These are phyloP conservation scores for Xiphorhynchus erythropygius DNA, from an alignment of 2,797 vertebrate species.

Conservation along the genomic window DNA sequence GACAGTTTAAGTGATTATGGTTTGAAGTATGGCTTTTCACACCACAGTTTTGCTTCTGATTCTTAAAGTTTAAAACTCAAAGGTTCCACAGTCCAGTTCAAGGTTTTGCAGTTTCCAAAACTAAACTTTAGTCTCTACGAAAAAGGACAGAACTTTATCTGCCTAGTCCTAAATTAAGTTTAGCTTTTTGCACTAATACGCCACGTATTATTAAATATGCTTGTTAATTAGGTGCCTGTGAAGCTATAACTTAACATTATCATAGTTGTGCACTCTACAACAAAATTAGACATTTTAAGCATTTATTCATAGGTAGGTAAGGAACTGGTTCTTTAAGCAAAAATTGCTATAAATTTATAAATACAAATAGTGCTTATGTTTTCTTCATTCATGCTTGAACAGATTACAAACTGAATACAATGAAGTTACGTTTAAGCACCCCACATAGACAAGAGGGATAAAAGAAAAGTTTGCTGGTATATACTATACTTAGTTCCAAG, in stretches of 20 bases:
- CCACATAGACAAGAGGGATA: conserved; percentile 75
- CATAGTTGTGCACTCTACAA: conserved; percentile 75
- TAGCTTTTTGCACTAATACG: conserved; percentile 29
- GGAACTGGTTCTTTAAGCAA: conserved; percentile 72
- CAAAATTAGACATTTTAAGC: conserved; percentile 75
- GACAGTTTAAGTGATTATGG: conserved; percentile 37
- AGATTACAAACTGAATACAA: conserved; percentile 80
- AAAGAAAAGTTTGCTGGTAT: conserved; percentile 75
- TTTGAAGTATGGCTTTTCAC: conserved; percentile 72
- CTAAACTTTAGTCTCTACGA: conserved; percentile 51
- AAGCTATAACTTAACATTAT: conserved; percentile 69
- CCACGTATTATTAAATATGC: conserved; percentile 51
- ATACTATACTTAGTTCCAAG: conserved; percentile 72
- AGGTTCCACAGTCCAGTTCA: conserved; percentile 64
- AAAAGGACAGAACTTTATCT: conserved; percentile 43
- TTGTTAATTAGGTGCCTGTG: conserved; percentile 58
- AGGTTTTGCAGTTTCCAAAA: conserved; percentile 64
- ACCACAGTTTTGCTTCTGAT: conserved; percentile 58
- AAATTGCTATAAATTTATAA: conserved; percentile 77
- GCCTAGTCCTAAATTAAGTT: conserved; percentile 38
- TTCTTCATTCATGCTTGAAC: conserved; percentile 79
- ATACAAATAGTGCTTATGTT: conserved; percentile 79
- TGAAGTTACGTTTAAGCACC: conserved; percentile 77
- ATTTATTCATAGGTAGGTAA: conserved; percentile 77
- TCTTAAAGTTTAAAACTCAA: conserved; percentile 59